Evolutionary conservation across 1,140 invertebrate genomes (phyloP).

Genomic region (Temnothorax longispinosus): DNA sequence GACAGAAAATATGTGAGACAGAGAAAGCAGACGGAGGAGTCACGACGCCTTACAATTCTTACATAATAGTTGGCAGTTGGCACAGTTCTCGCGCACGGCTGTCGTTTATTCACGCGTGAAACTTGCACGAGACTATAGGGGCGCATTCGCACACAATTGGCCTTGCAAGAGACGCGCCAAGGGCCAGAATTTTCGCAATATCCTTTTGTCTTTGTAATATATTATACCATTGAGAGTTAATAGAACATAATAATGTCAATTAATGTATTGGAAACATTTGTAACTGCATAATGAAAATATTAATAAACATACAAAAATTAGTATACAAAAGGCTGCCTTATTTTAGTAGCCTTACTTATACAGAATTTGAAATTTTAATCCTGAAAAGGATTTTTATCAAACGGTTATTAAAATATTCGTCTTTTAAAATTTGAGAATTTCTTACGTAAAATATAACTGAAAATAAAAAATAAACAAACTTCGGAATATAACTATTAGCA

Average conservation of each 20-base stretch:
- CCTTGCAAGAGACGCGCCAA: not conserved
- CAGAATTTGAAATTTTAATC: not conserved
- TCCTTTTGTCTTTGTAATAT: not conserved
- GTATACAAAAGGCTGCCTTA: not conserved
- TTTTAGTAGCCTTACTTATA: not conserved
- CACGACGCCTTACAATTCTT: constrained; percentile 49
- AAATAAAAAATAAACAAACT: not conserved
- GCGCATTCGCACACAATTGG: constrained; percentile 52
- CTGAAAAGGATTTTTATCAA: not conserved
- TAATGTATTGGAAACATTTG: not conserved
- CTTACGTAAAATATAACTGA: not conserved
- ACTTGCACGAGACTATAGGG: constrained; percentile 59
- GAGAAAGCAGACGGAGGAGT: constrained; percentile 55
- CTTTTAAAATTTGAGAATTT: not conserved
- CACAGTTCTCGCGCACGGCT: constrained; percentile 70
- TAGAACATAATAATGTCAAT: not conserved
- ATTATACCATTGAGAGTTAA: not conserved
- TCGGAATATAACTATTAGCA: not conserved
- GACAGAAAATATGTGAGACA: constrained; percentile 39
- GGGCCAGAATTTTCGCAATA: not conserved
- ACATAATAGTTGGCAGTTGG: constrained; percentile 77
- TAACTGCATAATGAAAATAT: not conserved
- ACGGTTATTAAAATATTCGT: not conserved
- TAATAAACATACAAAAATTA: not conserved
- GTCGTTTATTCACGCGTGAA: constrained; percentile 73